A percentile compares a stretch with the other conserved stretches of the same genome.
Evolutionary conservation across 92 coral and sea anemone species (phyloP).

Genomic region (Bergia puertoricense): DNA sequence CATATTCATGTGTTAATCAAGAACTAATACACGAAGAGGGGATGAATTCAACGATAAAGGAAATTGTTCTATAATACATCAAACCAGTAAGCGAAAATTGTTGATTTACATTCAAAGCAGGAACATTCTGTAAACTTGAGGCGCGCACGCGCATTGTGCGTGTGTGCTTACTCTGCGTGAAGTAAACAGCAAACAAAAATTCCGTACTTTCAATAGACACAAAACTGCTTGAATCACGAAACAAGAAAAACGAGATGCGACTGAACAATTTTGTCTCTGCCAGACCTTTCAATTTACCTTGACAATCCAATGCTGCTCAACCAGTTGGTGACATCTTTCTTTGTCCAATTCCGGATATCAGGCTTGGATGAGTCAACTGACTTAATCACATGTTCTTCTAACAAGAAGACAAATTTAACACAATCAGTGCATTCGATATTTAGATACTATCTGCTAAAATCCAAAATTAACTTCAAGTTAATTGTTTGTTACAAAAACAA

Average conservation of each 20-base stretch:
- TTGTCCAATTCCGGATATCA: slow-evolving; percentile 66
- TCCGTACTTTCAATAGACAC: neutral
- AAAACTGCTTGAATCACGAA: neutral
- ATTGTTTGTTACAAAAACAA: too few relatives aligned
- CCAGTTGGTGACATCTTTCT: slow-evolving; percentile 66
- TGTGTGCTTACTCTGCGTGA: neutral
- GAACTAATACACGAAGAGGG: neutral
- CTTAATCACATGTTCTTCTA: slow-evolving; percentile 32
- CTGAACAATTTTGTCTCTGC: neutral
- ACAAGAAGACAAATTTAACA: slow-evolving; percentile 6
- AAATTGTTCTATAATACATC: neutral
- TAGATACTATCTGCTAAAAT: neutral
- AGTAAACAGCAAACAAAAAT: neutral
- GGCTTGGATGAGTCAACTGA: slow-evolving; percentile 54
- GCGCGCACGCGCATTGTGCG: neutral
- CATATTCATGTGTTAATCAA: neutral
- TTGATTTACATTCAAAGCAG: neutral
- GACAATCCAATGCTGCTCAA: slow-evolving; percentile 58
- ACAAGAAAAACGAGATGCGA: neutral
- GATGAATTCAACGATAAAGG: neutral
- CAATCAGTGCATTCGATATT: neutral
- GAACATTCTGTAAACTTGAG: neutral
- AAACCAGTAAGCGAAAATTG: neutral
- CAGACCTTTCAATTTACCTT: neutral
- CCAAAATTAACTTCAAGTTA: too few relatives aligned